Evolutionary conservation across 2,888 invertebrate species (phyloP).

Genomic region (Eumerus sabulonum): DNA sequence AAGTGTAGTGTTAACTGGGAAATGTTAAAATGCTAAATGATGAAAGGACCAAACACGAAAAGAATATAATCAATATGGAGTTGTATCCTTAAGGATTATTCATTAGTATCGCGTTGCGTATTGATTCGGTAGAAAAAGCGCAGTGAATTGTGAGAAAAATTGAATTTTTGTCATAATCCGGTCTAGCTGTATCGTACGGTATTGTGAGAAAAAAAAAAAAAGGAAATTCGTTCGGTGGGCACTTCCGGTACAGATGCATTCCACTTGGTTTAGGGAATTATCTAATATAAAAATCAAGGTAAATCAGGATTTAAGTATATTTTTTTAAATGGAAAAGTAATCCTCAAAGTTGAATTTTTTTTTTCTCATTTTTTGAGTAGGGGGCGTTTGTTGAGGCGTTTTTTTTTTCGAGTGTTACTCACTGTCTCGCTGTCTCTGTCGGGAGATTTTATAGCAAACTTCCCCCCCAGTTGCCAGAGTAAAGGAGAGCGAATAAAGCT

Average conservation of each 20-base stretch:
- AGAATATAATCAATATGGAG: conserved; percentile 66
- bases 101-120: too few species aligned
- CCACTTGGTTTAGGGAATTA: conserved; percentile 7
- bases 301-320: conserved; percentile 2
- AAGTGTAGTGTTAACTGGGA: conserved; percentile 1
- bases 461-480: too few species aligned
- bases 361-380: neutral
- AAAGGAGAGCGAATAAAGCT: too few species aligned
- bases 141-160: too few species aligned
- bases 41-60: conserved; percentile 56
- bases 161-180: too few species aligned
- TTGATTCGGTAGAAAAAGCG: too few species aligned
- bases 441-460: conserved; percentile 40
- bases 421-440: conserved; percentile 43
- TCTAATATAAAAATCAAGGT: conserved; percentile 27
- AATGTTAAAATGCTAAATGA: conserved; percentile 39
- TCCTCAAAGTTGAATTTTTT: conserved; percentile 11
- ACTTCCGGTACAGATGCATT: conserved; percentile 28
- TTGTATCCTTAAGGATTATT: conserved; percentile 53
- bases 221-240: conserved; percentile 9
- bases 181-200: too few species aligned
- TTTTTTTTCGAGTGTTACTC: conserved; percentile 33
- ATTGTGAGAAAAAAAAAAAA: conserved; percentile 1
- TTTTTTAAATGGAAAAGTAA: conserved; percentile 31
- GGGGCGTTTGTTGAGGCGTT: conserved; percentile 48